These are phyloP conservation scores for Thecophora atra DNA, from an alignment of 2,888 invertebrate species.

Conservation along the genomic window DNA sequence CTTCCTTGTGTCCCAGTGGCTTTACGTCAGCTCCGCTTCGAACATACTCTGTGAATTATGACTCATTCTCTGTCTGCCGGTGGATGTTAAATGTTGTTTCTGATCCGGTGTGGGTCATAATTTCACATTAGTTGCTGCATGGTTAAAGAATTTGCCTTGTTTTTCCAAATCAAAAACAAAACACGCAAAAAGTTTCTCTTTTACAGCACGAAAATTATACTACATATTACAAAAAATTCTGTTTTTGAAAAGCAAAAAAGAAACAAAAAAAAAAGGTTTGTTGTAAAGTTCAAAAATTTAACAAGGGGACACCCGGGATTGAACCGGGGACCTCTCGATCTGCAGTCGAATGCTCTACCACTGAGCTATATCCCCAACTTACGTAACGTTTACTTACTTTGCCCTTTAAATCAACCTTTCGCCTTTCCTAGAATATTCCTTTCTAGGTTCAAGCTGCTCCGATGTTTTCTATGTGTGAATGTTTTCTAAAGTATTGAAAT, in stretches of 20 bases:
- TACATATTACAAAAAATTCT: background rate
- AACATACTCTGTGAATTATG: conserved; percentile 23
- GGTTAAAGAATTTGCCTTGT: conserved; percentile 3
- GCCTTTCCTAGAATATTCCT: no score
- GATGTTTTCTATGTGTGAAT: no score
- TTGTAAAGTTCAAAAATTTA: conserved; percentile 20
- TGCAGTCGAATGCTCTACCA: conserved; percentile 63
- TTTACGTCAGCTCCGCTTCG: background rate
- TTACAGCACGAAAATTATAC: background rate
- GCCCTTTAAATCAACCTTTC: no score
- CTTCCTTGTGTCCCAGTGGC: background rate
- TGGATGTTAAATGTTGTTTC: background rate
- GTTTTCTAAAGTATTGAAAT: no score
- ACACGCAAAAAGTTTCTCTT: background rate
- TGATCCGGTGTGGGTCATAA: conserved; percentile 26
- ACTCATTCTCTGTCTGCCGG: background rate
- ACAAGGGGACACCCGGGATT: conserved; percentile 58
- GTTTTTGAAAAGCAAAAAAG: conserved; percentile 26
- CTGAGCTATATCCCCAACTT: conserved; percentile 58
- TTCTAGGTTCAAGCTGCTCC: no score
- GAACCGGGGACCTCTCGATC: conserved; percentile 63
- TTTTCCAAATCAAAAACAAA: background rate
- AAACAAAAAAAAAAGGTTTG: conserved; percentile 30
- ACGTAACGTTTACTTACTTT: no score
- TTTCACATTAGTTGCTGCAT: conserved; percentile 33